These are phyloP conservation scores for Sebastolobus alascanus DNA, from an alignment of 2,797 vertebrate species.

Conservation along the genomic window DNA sequence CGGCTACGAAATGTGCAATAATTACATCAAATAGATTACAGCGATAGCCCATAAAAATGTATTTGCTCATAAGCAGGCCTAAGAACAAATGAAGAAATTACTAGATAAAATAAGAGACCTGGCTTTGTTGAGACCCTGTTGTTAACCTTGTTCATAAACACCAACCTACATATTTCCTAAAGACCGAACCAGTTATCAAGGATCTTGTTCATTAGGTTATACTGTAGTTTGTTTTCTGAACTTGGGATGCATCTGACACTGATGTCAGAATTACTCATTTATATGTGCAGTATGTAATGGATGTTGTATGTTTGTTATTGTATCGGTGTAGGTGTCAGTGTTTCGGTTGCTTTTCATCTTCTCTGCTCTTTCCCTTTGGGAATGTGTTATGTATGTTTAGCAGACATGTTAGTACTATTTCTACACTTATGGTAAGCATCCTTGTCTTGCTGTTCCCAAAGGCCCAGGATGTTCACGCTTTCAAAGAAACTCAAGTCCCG, in stretches of 20 bases:
- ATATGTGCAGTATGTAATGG: conserved; percentile 4
- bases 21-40: background rate
- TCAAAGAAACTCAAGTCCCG: conserved; percentile 68
- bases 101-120: no score
- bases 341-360: conserved; percentile 51
- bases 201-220: background rate
- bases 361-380: conserved; percentile 44
- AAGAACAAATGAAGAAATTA: rapidly evolving
- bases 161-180: background rate
- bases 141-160: background rate
- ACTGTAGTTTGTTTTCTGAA: background rate
- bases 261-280: conserved; percentile 17
- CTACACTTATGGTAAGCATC: conserved; percentile 34
- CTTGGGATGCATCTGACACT: background rate
- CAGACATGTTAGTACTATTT: conserved; percentile 61
- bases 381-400: conserved; percentile 63
- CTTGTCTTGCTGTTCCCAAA: conserved; percentile 56
- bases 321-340: conserved; percentile 22
- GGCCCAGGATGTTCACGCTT: conserved; percentile 50
- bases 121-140: no score
- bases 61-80: background rate
- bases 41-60: background rate
- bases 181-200: background rate
- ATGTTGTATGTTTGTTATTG: conserved; percentile 24
- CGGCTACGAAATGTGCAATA: background rate